Evolutionary conservation across 1,140 invertebrate genomes (phyloP), one percentile per base, ranked within the genome.

Genomic region (Onthophagus taurus): DNA sequence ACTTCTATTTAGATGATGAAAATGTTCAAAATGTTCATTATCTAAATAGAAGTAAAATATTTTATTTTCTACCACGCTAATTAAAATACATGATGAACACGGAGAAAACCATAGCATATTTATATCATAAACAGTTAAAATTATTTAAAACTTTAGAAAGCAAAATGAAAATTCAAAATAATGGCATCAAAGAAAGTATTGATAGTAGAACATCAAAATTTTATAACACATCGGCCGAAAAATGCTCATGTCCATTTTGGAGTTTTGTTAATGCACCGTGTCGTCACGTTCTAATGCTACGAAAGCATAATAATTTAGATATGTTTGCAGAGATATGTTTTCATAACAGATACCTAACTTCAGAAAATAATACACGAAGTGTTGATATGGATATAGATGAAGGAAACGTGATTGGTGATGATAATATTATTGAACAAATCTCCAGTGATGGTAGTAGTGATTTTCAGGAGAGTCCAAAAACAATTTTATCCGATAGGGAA

Each of bases 111-210:
- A n/a, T n/a, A n/a, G n/a, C n/a, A n/a, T n/a, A n/a, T n/a, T n/a
- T n/a, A n/a, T n/a, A n/a, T n/a, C n/a, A n/a, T n/a, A n/a, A n/a
- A n/a, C n/a, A n/a, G n/a, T n/a, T n/a, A n/a, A n/a, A n/a, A n/a
- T n/a, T n/a, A n/a, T n/a, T n/a, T n/a, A n/a, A n/a, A n/a, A n/a
- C n/a, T 36, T 36, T 36, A 12, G 13, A 36, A 36, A 8, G 13
- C 17, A 36, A 36, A 18, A 36, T 33, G 31, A 33, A n/a, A 33
- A 33, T 33, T 33, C 31, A 33, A 33, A 33, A 33, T 33, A 33
- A 33, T 13, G 31, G 31, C 31, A 33, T 33, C 13, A 13, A 33
- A 33, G 31, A 33, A 33, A 33, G 13, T 33, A 6, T 33, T 33
- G 9, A 26, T 26, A 26, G 23, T 26, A n/a, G 23, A 26, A 26